These are phyloP conservation scores for Cotesia congregata DNA, from an alignment of 2,888 invertebrate genomes.

Conservation along the genomic window DNA sequence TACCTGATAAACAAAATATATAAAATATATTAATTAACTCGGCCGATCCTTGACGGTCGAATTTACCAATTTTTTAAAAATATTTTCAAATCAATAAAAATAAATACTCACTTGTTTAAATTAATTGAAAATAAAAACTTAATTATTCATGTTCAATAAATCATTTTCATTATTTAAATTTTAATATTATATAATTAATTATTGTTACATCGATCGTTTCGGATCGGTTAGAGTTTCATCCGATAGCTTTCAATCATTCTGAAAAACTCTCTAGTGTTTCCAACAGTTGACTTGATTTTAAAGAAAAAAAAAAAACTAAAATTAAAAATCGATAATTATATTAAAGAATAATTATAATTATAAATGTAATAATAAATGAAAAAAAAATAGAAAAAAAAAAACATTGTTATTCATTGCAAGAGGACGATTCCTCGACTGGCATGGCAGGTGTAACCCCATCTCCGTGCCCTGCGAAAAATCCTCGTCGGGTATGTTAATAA, in stretches of 20 bases:
- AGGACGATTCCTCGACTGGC: too few relatives aligned
- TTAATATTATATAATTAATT: neutral
- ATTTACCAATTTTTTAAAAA: neutral
- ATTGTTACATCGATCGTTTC: constrained; percentile 21
- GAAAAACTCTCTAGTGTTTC: constrained; percentile 4
- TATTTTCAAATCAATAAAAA: neutral
- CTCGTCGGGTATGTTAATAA: too few relatives aligned
- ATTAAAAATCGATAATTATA: too few relatives aligned
- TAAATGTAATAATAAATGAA: constrained; percentile 22
- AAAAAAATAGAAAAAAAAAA: neutral
- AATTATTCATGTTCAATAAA: neutral
- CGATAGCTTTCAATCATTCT: constrained; percentile 36
- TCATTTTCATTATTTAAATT: neutral
- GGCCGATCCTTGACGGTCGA: constrained; percentile 40
- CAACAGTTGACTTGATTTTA: too few relatives aligned
- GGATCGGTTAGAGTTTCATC: constrained; percentile 33
- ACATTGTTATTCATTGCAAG: too few relatives aligned
- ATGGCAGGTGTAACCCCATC: too few relatives aligned
- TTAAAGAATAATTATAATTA: too few relatives aligned
- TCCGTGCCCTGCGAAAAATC: too few relatives aligned
- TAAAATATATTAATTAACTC: constrained; percentile 30
- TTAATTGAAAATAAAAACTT: neutral
- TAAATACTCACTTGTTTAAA: neutral
- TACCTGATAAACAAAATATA: constrained; percentile 44
- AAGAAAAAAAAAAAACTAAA: too few relatives aligned